Base-by-base conservation (phyloP, 2,888 invertebrate species). In the Bombylius discolor region DNA sequence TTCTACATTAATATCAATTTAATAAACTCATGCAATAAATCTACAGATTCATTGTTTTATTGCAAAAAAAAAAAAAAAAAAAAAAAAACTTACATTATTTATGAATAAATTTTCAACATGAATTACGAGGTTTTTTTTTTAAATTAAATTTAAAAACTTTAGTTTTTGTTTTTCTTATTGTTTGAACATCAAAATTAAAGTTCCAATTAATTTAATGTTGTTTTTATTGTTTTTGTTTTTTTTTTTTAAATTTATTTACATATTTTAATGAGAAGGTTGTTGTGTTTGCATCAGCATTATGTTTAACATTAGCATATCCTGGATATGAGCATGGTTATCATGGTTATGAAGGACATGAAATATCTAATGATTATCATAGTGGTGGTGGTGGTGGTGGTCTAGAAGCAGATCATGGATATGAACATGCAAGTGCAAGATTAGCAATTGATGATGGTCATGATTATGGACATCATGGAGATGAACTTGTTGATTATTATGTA, bases 401-500 rank as follows among this genome's bases (percentile, higher is more conserved):
- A 34, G 61, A 63, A 33, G 52, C 46, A 23, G 56, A 51, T 47
- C 57, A 68, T 32, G 70, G 69, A 34, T 69, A 70, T 59, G 70
- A 66, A 32, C 59, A 68, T 61, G 69, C 70, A 60, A 57, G 72
- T 45, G 68, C 70, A 50, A 68, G 72, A 60, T 64, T 68, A 46
- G 68, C 71, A 1, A 54, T 68, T 56, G 70, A 68, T 39, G 69
- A 70, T 13, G 70, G 64, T 7, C 62, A 63, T 47, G 56, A 53
- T 12, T 65, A 67, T 57, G 65, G 63, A 55, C 64, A 67, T 49
- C 66, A 67, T 51, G 68, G 71, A 58, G 72, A 81, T 54, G 79
- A 81, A 62, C 80, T 79, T 63, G 79, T 82, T 31, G 82, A 82
- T 66, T 82, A 82, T 68, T 82, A 81, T 70, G 82, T 82, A 68